phyloP scores from a whole-genome alignment of 2,888 invertebrate genomes.

The Hedychridium roseum region DNA sequence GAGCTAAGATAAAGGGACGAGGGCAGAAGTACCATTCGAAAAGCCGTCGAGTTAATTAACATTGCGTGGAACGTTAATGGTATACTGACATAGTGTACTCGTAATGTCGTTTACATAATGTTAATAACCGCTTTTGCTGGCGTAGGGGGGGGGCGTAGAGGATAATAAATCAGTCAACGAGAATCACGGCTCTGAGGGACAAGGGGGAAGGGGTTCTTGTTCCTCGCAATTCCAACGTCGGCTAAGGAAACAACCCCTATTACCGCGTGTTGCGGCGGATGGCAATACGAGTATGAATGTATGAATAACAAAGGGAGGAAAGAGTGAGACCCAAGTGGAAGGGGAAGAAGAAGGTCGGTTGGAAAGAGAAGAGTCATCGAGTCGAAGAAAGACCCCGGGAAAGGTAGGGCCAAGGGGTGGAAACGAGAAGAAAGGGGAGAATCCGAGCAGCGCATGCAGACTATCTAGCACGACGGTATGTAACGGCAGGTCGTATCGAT shows the following conservation, averaged over 20 bases:
- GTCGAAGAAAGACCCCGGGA: conserved; percentile 11
- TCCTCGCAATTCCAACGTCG: conserved; percentile 36
- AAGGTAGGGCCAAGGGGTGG: conserved; percentile 6
- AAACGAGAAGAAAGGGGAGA: conserved; percentile 17
- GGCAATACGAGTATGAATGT: conserved; percentile 29
- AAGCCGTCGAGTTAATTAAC: too few relatives aligned
- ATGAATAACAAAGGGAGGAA: conserved; percentile 22
- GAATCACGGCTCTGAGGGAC: neutral
- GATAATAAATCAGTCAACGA: too few relatives aligned
- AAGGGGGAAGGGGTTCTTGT: conserved; percentile 25
- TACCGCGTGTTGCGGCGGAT: conserved; percentile 17
- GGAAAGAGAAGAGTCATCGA: conserved; percentile 12
- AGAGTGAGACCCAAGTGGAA: too few relatives aligned
- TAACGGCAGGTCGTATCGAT: conserved; percentile 51
- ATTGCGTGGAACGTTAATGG: too few relatives aligned
- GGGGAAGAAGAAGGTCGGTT: conserved; percentile 24
- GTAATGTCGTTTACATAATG: too few relatives aligned
- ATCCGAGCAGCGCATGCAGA: conserved; percentile 14
- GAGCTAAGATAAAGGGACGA: too few relatives aligned
- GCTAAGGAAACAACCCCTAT: conserved; percentile 45
- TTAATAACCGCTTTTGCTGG: too few relatives aligned
- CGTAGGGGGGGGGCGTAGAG: too few relatives aligned
- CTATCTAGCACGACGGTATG: conserved; percentile 39
- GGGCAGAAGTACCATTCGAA: too few relatives aligned
- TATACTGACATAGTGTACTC: too few relatives aligned